Evolutionary conservation across 2,113 vertebrate species (phyloP).

Genomic region (Psittacula cyanocephala): DNA sequence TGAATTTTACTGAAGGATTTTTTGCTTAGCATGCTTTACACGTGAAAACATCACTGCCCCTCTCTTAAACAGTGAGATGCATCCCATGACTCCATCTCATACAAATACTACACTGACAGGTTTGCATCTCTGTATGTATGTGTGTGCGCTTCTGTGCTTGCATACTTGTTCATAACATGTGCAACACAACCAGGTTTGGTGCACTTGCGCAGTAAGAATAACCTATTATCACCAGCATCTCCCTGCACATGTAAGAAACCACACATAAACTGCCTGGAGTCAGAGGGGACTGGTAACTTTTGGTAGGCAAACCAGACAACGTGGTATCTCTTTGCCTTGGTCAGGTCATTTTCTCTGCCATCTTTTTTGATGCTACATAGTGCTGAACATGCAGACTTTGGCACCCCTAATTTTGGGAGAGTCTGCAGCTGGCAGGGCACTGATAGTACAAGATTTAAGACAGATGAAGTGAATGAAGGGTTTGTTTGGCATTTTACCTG

Average conservation of each 20-base stretch:
- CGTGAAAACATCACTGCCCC: not conserved
- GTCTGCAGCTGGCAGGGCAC: not conserved
- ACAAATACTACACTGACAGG: not conserved
- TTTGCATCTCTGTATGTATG: not conserved
- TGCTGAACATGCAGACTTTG: not conserved
- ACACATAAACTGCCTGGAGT: not conserved
- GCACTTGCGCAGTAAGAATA: not conserved
- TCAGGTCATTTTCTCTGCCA: not conserved
- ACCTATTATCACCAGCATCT: not conserved
- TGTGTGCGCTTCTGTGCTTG: not conserved
- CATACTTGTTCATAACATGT: rapidly evolving
- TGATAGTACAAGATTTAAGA: not conserved
- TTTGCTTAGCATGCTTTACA: not conserved
- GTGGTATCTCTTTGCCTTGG: not conserved
- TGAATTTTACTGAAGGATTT: not conserved
- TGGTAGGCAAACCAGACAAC: not conserved
- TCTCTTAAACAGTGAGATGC: not conserved
- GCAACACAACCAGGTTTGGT: not conserved
- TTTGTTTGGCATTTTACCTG: rapidly evolving
- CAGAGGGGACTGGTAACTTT: not conserved
- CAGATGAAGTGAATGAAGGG: not conserved
- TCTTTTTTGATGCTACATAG: not conserved
- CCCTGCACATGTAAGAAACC: not conserved
- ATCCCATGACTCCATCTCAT: not conserved
- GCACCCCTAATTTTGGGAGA: not conserved